Percentiles rank a stretch among this genome's conserved stretches.
These are phyloP conservation scores for Aix galericulata DNA, from an alignment of 2,113 vertebrate species.

Conservation along the genomic window DNA sequence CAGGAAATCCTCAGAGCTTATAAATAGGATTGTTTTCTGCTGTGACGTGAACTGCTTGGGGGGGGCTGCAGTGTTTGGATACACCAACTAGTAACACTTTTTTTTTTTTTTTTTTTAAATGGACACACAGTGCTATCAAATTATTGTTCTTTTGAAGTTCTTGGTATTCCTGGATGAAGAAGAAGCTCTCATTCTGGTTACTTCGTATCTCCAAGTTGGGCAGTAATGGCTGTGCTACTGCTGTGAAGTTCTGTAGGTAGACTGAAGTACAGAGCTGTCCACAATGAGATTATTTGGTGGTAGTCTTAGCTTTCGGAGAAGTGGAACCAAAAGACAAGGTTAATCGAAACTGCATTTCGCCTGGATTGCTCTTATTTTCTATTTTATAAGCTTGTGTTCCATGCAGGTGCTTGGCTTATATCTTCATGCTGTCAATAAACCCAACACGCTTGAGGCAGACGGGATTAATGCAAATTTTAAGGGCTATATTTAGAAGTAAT, in stretches of 20 bases:
- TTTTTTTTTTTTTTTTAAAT: no score
- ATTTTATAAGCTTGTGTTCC: conserved; percentile 43
- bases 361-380: conserved; percentile 34
- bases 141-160: neutral
- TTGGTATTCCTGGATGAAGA: neutral
- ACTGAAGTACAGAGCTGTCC: neutral
- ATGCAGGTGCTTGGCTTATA: conserved; percentile 75
- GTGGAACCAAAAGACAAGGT: conserved; percentile 1
- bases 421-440: conserved; percentile 76
- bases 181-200: neutral
- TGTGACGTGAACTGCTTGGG: neutral
- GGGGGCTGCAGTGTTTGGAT: neutral
- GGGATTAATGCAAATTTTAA: conserved; percentile 81
- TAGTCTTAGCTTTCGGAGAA: neutral
- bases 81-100: no score
- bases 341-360: neutral
- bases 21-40: neutral
- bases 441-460: conserved; percentile 71
- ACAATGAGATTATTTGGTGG: neutral
- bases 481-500: conserved; percentile 84
- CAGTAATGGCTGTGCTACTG: neutral
- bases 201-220: neutral
- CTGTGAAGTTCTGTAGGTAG: neutral
- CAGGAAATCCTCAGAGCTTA: neutral
- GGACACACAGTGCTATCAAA: rapidly evolving